These are phyloP conservation scores for Sinocyclocheilus grahami DNA, from an alignment of 2,113 vertebrate genomes.

Conservation along the genomic window DNA sequence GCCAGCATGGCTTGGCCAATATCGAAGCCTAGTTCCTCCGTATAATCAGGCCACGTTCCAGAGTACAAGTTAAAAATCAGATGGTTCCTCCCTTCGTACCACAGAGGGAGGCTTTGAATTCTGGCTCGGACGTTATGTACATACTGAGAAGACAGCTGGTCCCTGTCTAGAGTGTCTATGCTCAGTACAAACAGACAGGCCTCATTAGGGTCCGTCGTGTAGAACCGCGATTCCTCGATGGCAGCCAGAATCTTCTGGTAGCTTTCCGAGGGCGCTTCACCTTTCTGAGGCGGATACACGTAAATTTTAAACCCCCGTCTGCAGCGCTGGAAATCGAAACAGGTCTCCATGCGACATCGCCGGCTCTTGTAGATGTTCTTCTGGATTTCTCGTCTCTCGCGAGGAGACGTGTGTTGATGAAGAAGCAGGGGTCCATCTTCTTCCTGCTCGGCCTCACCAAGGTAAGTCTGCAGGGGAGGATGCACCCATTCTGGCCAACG, in stretches of 20 bases:
- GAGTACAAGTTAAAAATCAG: constrained; percentile 83
- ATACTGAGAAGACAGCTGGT: constrained; percentile 78
- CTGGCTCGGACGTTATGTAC: constrained; percentile 73
- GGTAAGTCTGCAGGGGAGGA: constrained; percentile 70
- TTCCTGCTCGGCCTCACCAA: constrained; percentile 78
- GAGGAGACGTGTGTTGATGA: constrained; percentile 77
- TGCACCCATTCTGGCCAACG: constrained; percentile 66
- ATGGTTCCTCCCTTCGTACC: constrained; percentile 81
- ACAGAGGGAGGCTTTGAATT: constrained; percentile 76
- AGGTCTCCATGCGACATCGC: constrained; percentile 82
- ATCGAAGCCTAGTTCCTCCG: constrained; percentile 82
- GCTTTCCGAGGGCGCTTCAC: constrained; percentile 74
- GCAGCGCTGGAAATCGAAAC: constrained; percentile 79
- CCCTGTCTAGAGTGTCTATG: constrained; percentile 80
- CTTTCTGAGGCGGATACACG: constrained; percentile 73
- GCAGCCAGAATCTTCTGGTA: constrained; percentile 78
- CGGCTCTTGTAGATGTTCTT: constrained; percentile 78
- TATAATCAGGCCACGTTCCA: constrained; percentile 82
- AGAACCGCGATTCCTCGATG: constrained; percentile 77
- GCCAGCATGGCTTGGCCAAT: constrained; percentile 80
- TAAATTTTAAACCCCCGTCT: constrained; percentile 76
- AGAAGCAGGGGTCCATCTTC: constrained; percentile 74
- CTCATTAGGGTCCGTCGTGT: constrained; percentile 71
- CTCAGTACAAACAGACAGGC: constrained; percentile 78
- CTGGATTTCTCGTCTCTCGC: constrained; percentile 72